A percentile compares a stretch with the other conserved stretches of the same genome.
These are phyloP conservation scores for Neodiprion virginianus DNA, from an alignment of 1,140 invertebrate genomes.

Conservation along the genomic window DNA sequence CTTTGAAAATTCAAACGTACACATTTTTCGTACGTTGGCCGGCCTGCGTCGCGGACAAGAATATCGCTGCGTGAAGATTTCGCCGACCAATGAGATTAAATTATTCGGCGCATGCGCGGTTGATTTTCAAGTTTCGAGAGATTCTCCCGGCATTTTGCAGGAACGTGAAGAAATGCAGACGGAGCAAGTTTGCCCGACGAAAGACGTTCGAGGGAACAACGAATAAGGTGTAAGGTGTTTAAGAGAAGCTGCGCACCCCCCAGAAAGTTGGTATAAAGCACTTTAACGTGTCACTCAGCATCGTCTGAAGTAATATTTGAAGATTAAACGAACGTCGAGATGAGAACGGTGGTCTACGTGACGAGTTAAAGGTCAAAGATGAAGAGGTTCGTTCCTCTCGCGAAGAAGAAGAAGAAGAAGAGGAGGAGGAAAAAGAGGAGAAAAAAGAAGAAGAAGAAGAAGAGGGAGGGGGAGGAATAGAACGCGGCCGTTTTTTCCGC, in stretches of 20 bases:
- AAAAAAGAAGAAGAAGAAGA: neutral
- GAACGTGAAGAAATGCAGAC: too few relatives aligned
- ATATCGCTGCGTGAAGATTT: too few relatives aligned
- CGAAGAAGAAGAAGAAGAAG: neutral
- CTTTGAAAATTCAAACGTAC: too few relatives aligned
- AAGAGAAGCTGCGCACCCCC: neutral
- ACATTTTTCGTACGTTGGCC: too few relatives aligned
- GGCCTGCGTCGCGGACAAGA: too few relatives aligned
- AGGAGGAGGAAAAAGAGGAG: neutral
- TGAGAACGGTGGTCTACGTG: slow-evolving; percentile 4
- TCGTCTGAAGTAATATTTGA: neutral
- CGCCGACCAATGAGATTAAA: too few relatives aligned
- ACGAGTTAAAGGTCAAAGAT: slow-evolving; percentile 12
- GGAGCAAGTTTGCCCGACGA: too few relatives aligned
- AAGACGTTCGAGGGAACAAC: neutral
- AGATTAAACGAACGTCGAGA: neutral
- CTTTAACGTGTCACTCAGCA: neutral
- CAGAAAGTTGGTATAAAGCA: neutral
- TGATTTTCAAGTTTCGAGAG: too few relatives aligned
- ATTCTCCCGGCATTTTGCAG: too few relatives aligned
- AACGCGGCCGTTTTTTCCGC: too few relatives aligned
- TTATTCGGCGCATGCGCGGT: too few relatives aligned
- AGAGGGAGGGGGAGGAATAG: slow-evolving; percentile 24
- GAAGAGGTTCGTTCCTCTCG: neutral
- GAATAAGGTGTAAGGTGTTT: neutral